These are phyloP conservation scores for Drosophila willistoni DNA, from an alignment of 1,140 invertebrate species.

Conservation along the genomic window DNA sequence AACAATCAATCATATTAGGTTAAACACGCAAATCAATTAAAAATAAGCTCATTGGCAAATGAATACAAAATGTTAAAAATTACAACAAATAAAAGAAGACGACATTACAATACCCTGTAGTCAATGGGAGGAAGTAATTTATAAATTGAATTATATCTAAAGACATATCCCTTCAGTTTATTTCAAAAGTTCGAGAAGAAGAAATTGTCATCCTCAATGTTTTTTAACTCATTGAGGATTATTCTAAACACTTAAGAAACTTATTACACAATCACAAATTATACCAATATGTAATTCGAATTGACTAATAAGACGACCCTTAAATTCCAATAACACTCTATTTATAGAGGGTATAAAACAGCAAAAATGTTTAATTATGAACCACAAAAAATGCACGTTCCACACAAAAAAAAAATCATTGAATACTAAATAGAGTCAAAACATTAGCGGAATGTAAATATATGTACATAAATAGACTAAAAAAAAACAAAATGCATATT, in stretches of 20 bases:
- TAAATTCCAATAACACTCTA: background rate
- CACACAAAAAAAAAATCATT: background rate
- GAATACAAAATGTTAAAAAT: background rate
- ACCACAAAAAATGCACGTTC: background rate
- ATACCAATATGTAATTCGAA: too few relatives aligned
- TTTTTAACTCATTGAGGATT: too few relatives aligned
- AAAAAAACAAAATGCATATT: background rate
- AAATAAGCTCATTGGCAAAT: background rate
- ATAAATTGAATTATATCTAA: too few relatives aligned
- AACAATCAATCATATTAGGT: conserved; percentile 12
- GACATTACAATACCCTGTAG: background rate
- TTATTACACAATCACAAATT: too few relatives aligned
- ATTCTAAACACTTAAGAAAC: too few relatives aligned
- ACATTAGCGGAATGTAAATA: background rate
- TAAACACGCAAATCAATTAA: conserved; percentile 12
- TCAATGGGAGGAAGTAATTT: too few relatives aligned
- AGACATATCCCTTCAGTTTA: too few relatives aligned
- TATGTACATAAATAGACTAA: background rate
- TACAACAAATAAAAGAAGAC: background rate
- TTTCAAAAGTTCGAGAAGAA: too few relatives aligned
- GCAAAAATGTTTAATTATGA: conserved; percentile 7
- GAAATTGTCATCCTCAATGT: too few relatives aligned
- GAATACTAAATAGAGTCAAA: background rate
- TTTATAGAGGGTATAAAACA: background rate
- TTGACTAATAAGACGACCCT: too few relatives aligned